A percentile compares a stretch with the other conserved stretches of the same genome.
Conservation (phyloP, 2,113 vertebrate genomes). For the Periophthalmus modestus region DNA sequence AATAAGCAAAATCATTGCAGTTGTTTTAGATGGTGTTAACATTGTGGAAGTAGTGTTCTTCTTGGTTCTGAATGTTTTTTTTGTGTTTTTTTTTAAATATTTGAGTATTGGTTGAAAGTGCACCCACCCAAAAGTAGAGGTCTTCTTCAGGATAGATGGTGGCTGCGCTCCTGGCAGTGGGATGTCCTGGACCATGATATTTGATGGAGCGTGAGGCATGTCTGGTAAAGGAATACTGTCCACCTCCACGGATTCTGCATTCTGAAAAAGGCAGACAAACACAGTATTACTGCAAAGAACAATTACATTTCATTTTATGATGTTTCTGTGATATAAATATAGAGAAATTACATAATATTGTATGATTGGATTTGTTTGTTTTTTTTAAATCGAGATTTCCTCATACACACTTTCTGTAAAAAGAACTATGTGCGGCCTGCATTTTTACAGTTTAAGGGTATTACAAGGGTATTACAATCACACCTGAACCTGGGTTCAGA, state of each 20-base stretch:
- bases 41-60: no score
- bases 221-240: conserved; percentile 97
- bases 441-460: no score
- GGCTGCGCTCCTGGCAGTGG: conserved; percentile 97
- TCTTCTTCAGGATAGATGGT: conserved; percentile 97
- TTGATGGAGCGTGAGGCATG: conserved; percentile 97
- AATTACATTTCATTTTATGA: neutral
- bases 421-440: no score
- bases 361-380: neutral
- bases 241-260: conserved; percentile 96
- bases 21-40: no score
- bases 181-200: conserved; percentile 97
- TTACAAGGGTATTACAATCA: no score
- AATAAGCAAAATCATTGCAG: neutral
- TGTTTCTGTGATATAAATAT: neutral
- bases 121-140: conserved; percentile 86
- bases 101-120: neutral
- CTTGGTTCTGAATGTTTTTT: no score
- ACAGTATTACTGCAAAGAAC: neutral
- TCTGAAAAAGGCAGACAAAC: conserved; percentile 72
- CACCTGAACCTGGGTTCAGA: no score
- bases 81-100: neutral
- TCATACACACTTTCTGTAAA: no score
- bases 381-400: no score
- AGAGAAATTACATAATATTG: neutral